Evolutionary conservation across 2,113 vertebrate genomes (phyloP), one percentile per base, ranked within the genome.

Genomic region (Myotis yumanensis): DNA sequence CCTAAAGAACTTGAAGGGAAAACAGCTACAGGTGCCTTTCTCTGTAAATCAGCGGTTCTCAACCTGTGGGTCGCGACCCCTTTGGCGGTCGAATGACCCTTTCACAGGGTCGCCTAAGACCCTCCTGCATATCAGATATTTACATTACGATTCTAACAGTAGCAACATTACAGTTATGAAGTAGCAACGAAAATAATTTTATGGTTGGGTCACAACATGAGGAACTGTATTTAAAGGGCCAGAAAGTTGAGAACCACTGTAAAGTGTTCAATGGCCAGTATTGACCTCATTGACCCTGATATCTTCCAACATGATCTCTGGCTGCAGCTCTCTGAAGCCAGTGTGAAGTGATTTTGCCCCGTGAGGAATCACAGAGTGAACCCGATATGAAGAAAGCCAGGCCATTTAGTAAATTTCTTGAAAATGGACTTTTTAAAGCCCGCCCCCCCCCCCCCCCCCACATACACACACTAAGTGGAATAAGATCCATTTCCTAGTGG

Each of bases 1-100:
- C 37, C 81, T 77, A 83, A 86, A 84, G 22, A 54, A 79, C 11
- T 59, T 73, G 46, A 77, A 79, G 40, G 73, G 75, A 95, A 87
- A 85, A 15, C 1, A 48, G 30, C 18, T 57, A 86, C 11, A 77
- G 35, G 59, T 54, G 81, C 71, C 16, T 75, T 32, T 73, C 18
- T 52, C 32, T 37, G 37, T 37, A 37, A 37, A 37, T 37, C 37
- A 37, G 37, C 37, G 4, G 37, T 37, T 37, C 37, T 37, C 37
- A 37, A 37, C 37, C 37, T 37, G 37, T 37, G 37, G 37, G 37
- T 37, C 37, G 3, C 3, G 37, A 37, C 37, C 37, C 37, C 4
- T 37, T 37, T 37, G 37, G 37, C 37, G 37, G 37, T 37, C 37
- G 37, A 37, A 37, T 4, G 37, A 37, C 37, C 37, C 37, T 37